Evolutionary conservation across 1,140 invertebrate species (phyloP).

Genomic region (Geopemphigus sp.): DNA sequence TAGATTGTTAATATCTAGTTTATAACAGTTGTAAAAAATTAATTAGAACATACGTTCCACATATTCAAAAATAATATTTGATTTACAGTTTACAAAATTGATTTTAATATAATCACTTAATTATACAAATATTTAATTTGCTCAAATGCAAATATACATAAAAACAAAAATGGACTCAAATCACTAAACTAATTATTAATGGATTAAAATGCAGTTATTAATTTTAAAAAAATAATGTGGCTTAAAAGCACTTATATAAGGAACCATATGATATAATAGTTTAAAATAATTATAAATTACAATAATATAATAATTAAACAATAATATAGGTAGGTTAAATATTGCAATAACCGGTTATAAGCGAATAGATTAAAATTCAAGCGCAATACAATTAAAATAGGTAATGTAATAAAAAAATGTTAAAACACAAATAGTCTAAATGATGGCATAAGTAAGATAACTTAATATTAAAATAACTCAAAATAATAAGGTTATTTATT

Average conservation of each 20-base stretch:
- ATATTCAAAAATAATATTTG: slow-evolving; percentile 43
- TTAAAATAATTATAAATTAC: slow-evolving; percentile 45
- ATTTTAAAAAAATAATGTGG: slow-evolving; percentile 26
- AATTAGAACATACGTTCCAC: slow-evolving; percentile 40
- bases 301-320: slow-evolving; percentile 41
- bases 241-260: slow-evolving; percentile 36
- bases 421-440: slow-evolving; percentile 42
- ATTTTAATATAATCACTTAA: slow-evolving; percentile 31
- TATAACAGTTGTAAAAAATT: slow-evolving; percentile 44
- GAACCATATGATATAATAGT: slow-evolving; percentile 46
- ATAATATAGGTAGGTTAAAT: slow-evolving; percentile 46
- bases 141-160: slow-evolving; percentile 30
- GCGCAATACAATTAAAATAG: slow-evolving; percentile 38
- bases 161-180: slow-evolving; percentile 46
- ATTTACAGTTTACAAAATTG: slow-evolving; percentile 37
- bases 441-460: slow-evolving; percentile 28
- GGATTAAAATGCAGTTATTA: slow-evolving; percentile 35
- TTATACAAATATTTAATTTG: slow-evolving; percentile 42
- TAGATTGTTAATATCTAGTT: slow-evolving; percentile 39
- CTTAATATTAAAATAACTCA: slow-evolving; percentile 35
- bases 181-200: slow-evolving; percentile 42
- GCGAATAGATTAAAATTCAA: slow-evolving; percentile 34
- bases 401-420: slow-evolving; percentile 39
- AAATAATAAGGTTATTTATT: slow-evolving; percentile 1
- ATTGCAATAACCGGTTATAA: slow-evolving; percentile 40